Evolutionary conservation across 1,140 invertebrate genomes (phyloP), one percentile per base, ranked within the genome.

Genomic region (Calephelis virginiensis): DNA sequence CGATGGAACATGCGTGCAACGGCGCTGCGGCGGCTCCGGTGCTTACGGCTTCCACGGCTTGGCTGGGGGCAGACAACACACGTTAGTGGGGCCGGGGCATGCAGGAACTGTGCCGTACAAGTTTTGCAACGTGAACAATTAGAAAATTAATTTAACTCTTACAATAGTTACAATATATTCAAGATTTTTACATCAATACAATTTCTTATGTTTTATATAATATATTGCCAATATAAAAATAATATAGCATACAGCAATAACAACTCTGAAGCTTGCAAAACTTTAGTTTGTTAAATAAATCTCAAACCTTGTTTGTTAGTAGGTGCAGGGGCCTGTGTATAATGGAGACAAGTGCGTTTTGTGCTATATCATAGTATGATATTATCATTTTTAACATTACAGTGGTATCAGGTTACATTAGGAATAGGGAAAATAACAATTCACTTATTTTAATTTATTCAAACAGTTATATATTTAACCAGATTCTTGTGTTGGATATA

Each of bases 21-120:
- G 81, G 82, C 77, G 89, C 83, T 81, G 87, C 85, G 84, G 81
- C 79, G 85, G 77, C 77, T 70, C 67, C 76, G 84, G 75, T 80
- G 86, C 77, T 85, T 88, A 89, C 83, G 87, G 74, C 77, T 84
- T 88, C 88, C 84, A 87, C 80, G 86, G 86, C 81, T 83, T 78
- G 85, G 84, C 88, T 90, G 88, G 77, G 86, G 88, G 82, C 83
- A 89, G 86, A 89, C 83, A 89, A 86, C 80, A 84, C 68, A 76
- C 82, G 87, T 92, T 88, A 89, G 81, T 80, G 7, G 5, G 53
- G 53, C 3, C 8, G 8, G 28, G 53, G 83, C 87, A 89, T 89
- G 87, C 87, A 80, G 76, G 79, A 74, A 46, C 62, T 60, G 63
- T 64, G 46, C 60, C 49, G 60, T 64, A 67, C 66, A 85, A 85